Evolutionary conservation across 2,888 invertebrate species (phyloP), one percentile per base, ranked within the genome.

Genomic region (Icerya purchasi): DNA sequence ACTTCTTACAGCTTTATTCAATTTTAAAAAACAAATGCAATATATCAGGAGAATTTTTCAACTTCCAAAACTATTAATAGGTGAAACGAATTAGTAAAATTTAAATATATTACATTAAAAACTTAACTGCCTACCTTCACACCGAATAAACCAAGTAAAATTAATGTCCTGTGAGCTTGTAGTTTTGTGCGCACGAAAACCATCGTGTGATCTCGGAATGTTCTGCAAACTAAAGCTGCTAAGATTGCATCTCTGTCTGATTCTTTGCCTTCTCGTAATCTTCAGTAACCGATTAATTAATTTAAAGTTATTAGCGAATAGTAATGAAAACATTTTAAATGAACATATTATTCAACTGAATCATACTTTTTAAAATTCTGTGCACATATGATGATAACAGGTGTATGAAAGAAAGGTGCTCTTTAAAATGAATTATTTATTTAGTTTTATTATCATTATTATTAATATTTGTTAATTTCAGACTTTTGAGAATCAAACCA

Each of bases 121-220:
- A 23, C n/a, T 24, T 73, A 58, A 2, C 54, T 53, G 60, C 19
- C 74, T 24, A 86, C 86, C 72, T 85, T 86, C 1, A 96, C 75
- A 0, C 93, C 93, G 36, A 97, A 73, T 57, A 98, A 73, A 0
- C 94, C 94, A 1, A 98, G 74, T 1, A 96, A 74, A 60, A 98
- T 86, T 69, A 94, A 93, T 65, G 98, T 74, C 18, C 93, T 76
- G 72, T 97, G 96, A 1, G 96, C 96, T 70, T 92, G 90, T 63
- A 83, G 85, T 73, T 97, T 97, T 0, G 97, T 98, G 72, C 90
- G 91, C 25, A 96, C 91, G 75, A 98, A 98, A 50, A 98, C 80
- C 75, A 98, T 93, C 56, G 86, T 83, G 66, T 90, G 85, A 70
- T 89, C 86, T 53, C 86, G 79, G 73, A 97, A 97, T 22, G 90